Evolutionary conservation across 2,797 vertebrate species (phyloP).

Genomic region (Enteromius treurensis): DNA sequence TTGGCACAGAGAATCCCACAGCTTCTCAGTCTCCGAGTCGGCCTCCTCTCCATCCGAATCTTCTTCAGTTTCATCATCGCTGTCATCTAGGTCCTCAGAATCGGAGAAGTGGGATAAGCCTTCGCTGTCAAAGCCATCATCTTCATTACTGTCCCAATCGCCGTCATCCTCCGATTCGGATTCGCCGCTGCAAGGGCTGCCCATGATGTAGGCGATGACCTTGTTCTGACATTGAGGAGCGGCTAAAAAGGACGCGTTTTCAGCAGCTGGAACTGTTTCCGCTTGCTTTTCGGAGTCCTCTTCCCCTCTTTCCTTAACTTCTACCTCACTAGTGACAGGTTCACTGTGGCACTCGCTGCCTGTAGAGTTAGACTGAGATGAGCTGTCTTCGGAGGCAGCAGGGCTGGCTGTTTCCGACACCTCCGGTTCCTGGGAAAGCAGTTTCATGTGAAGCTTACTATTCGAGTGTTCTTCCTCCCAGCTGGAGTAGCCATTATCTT

Average conservation of each 20-base stretch:
- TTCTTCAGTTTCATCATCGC: slow-evolving; percentile 57
- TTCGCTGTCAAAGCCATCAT: slow-evolving; percentile 90
- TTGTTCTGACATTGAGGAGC: slow-evolving; percentile 84
- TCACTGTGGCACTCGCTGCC: slow-evolving; percentile 25
- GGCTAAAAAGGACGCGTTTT: rapidly evolving
- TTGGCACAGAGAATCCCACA: slow-evolving; percentile 84
- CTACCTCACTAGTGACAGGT: not conserved
- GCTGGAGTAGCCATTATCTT: slow-evolving; percentile 90
- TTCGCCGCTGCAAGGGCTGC: slow-evolving; percentile 83
- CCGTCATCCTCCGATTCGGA: slow-evolving; percentile 70
- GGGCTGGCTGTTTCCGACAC: slow-evolving; percentile 21
- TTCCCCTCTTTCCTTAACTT: slow-evolving; percentile 11
- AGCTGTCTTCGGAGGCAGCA: not conserved
- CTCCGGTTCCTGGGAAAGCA: slow-evolving; percentile 33
- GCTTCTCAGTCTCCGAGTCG: slow-evolving; percentile 72
- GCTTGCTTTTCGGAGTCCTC: slow-evolving; percentile 39
- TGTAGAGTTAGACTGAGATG: slow-evolving; percentile 6
- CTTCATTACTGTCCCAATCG: slow-evolving; percentile 70
- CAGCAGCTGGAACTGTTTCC: not conserved
- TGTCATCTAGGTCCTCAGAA: slow-evolving; percentile 58
- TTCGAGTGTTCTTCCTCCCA: slow-evolving; percentile 85
- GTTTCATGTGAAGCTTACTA: slow-evolving; percentile 55
- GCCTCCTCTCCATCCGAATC: slow-evolving; percentile 56
- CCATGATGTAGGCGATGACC: slow-evolving; percentile 93
- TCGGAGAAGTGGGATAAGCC: slow-evolving; percentile 74